phyloP scores from a whole-genome alignment of 2,113 vertebrate species.

The Rhinoptilus africanus region DNA sequence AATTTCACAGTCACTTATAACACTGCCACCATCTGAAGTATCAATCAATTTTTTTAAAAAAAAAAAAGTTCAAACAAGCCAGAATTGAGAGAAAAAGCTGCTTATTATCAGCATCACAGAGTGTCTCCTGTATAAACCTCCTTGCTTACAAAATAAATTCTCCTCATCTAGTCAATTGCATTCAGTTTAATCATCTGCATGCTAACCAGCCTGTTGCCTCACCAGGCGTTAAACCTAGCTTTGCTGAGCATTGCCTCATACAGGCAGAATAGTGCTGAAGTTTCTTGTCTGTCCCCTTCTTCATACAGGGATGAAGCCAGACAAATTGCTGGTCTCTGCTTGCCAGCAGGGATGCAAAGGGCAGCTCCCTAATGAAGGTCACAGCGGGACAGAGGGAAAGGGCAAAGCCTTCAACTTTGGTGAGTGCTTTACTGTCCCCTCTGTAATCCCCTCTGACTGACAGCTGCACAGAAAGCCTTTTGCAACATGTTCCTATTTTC shows the following conservation, averaged over 20 bases:
- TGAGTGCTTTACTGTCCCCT: background rate
- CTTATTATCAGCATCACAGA: background rate
- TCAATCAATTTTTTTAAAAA: background rate
- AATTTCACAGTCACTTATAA: background rate
- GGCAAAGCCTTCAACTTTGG: background rate
- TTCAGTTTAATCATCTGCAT: background rate
- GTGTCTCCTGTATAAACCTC: background rate
- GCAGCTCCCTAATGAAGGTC: background rate
- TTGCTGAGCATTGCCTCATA: background rate
- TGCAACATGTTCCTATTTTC: constrained; percentile 10
- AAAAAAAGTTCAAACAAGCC: background rate
- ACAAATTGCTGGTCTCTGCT: background rate
- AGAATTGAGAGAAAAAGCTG: background rate
- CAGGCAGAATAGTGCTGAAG: background rate
- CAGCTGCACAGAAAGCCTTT: background rate
- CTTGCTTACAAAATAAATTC: background rate
- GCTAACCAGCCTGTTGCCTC: background rate
- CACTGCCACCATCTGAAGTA: background rate
- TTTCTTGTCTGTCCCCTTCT: background rate
- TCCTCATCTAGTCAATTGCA: background rate
- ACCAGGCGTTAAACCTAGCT: background rate
- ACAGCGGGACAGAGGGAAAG: background rate
- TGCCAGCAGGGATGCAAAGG: background rate
- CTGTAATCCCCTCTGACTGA: background rate
- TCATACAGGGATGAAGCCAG: background rate